Evolutionary conservation across 2,888 invertebrate species (phyloP), one percentile per base, ranked within the genome.

Genomic region (Agriopis aurantiaria): DNA sequence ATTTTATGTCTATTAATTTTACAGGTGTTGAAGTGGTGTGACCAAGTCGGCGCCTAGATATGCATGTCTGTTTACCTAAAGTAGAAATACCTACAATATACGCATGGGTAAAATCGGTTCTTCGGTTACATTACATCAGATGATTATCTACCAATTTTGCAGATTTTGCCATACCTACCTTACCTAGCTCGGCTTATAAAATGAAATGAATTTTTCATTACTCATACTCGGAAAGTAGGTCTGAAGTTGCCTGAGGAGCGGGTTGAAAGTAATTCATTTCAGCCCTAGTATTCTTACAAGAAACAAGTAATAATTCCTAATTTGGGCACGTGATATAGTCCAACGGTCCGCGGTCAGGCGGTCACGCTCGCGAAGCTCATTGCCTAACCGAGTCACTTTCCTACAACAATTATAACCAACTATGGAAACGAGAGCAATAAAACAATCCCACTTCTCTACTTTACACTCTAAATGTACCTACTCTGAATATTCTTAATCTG

Each of bases 371-470:
- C 52, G n/a, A 43, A 11, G 57, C 41, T 51, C 63, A 33, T 68
- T 68, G 59, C 63, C 59, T 68, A 58, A 68, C 63, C 53, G 53
- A 53, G 58, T 53, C 63, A 64, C 68, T 68, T 68, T 68, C 68
- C 51, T 57, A 41, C 23, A 9, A n/a, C 59, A 66, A 62, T 68
- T 68, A 61, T 7, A 56, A 49, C 43, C 57, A 63, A 62, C 63
- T 53, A 52, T 63, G 59, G 58, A 64, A 68, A 58, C 55, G 17
- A 53, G 58, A 68, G 9, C 63, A 55, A 63, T 52, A 23, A n/a
- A 56, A 67, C 67, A 67, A 67, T 51, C 51, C 45, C 33, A 49
- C 17, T 43, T 56, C 14, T 14, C 4, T 17, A 57, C 9, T 43
- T 12, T 2, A 23, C 17, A 23, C 17, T 23, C 17, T 23, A 23